A percentile compares a stretch with the other conserved stretches of the same genome.
phyloP scores from a whole-genome alignment of 2,888 invertebrate genomes.

The Beris chalybata region DNA sequence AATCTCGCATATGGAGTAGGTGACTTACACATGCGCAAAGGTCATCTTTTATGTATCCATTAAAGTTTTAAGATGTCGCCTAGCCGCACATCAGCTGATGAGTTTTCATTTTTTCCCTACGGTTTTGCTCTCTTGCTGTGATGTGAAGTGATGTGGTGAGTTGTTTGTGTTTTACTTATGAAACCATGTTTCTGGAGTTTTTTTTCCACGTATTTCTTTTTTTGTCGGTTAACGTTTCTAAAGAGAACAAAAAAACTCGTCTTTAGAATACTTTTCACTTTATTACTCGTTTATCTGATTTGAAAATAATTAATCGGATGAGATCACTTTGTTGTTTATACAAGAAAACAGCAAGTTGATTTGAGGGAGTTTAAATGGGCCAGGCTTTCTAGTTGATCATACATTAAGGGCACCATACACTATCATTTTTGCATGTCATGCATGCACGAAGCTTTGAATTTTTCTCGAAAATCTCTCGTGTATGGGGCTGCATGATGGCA shows the following conservation, averaged over 20 bases:
- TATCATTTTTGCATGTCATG: too few species aligned
- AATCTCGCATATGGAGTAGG: neutral
- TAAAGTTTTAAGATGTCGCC: neutral
- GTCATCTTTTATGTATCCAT: neutral
- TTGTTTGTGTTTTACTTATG: neutral
- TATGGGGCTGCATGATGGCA: too few species aligned
- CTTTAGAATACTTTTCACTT: constrained; percentile 2
- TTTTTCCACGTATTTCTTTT: neutral
- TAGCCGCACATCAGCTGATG: constrained; percentile 9
- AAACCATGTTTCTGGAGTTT: neutral
- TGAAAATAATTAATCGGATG: constrained; percentile 10
- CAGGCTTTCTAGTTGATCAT: too few species aligned
- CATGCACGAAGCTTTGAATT: too few species aligned
- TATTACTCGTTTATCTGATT: constrained; percentile 4
- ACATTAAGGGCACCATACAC: too few species aligned
- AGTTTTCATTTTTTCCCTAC: neutral
- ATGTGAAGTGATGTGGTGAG: neutral
- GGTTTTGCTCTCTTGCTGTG: constrained; percentile 1
- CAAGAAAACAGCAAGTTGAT: too few species aligned
- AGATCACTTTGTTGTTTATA: constrained; percentile 1
- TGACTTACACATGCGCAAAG: constrained; percentile 10
- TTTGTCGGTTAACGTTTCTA: neutral
- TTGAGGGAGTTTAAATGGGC: too few species aligned
- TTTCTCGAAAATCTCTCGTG: too few species aligned
- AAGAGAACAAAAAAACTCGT: neutral